phyloP scores from a whole-genome alignment of 1,140 invertebrate genomes.

The Tetraneura akinire region DNA sequence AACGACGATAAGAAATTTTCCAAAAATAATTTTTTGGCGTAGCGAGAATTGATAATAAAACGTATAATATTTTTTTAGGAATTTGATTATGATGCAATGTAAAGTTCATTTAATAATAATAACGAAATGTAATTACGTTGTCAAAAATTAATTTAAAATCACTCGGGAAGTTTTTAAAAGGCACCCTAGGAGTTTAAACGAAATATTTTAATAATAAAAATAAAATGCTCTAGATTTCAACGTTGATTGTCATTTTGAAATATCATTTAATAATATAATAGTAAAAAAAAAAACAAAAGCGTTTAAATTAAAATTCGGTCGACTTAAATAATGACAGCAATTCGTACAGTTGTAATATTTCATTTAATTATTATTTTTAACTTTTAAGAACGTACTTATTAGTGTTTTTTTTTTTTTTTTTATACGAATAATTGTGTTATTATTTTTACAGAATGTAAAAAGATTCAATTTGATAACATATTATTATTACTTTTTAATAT shows the following conservation, averaged over 20 bases:
- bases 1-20: no score
- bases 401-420: no score
- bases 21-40: not conserved
- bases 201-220: not conserved
- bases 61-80: not conserved
- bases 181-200: not conserved
- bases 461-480: no score
- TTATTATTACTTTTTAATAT: no score
- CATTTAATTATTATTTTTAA: not conserved
- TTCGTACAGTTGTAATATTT: not conserved
- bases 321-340: not conserved
- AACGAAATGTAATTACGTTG: not conserved
- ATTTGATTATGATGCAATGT: not conserved
- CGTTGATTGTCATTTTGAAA: not conserved
- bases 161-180: not conserved
- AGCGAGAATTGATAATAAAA: not conserved
- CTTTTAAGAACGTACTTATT: not conserved
- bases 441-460: no score
- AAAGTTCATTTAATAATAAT: not conserved
- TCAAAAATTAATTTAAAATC: slow-evolving; percentile 9
- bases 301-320: not conserved
- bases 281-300: not conserved
- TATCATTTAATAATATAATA: not conserved
- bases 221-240: not conserved
- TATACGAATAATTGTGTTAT: no score